Conservation (phyloP, 2,113 vertebrate species). For the Eretmochelys imbricata region DNA sequence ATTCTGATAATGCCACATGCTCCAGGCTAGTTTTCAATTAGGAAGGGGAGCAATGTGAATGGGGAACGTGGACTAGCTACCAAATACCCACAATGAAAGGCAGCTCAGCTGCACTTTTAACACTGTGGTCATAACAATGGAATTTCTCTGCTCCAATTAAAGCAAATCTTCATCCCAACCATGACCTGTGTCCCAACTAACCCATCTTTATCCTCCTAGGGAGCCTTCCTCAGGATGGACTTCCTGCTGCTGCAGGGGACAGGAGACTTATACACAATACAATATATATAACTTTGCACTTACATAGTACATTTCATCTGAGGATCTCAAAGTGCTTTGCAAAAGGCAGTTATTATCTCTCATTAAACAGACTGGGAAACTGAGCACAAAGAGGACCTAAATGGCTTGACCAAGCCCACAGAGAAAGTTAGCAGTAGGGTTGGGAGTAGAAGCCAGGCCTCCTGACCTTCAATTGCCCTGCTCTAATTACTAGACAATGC, state of each 20-base stretch:
- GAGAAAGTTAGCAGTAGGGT: neutral
- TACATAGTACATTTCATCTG: constrained; percentile 20
- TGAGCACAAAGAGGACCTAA: neutral
- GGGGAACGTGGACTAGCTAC: neutral
- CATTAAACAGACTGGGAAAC: neutral
- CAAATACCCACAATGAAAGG: neutral
- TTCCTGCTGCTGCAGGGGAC: neutral
- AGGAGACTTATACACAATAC: accelerated
- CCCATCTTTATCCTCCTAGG: neutral
- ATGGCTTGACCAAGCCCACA: neutral
- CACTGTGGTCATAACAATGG: neutral
- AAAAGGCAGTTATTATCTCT: neutral
- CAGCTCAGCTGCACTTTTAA: neutral
- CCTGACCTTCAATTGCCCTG: neutral
- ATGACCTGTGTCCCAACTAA: constrained; percentile 2
- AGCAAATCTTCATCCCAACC: neutral
- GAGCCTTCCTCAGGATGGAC: neutral
- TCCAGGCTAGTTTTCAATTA: neutral
- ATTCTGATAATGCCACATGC: neutral
- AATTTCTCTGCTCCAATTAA: neutral
- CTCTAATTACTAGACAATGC: neutral
- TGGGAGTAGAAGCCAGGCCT: neutral
- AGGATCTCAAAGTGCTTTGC: neutral
- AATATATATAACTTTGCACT: neutral
- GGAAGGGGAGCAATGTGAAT: neutral